These are phyloP conservation scores for Sialis lutaria DNA, from an alignment of 2,888 invertebrate genomes.

Conservation along the genomic window DNA sequence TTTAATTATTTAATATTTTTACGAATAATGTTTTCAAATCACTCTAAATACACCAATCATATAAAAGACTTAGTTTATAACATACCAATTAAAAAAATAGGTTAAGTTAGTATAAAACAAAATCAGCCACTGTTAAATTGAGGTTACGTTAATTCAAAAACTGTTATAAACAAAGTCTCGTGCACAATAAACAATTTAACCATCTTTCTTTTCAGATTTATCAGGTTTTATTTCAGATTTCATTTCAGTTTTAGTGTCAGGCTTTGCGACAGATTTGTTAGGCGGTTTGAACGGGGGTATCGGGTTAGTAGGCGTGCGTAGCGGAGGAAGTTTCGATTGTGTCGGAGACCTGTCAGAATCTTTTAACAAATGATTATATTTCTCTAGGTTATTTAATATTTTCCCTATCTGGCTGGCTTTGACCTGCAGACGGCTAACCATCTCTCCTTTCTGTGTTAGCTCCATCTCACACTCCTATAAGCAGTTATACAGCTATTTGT, in stretches of 20 bases:
- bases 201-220: no score
- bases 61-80: no score
- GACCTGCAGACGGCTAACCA: slow-evolving; percentile 85
- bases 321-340: neutral
- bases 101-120: no score
- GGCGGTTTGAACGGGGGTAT: slow-evolving; percentile 22
- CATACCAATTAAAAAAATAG: no score
- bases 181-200: no score
- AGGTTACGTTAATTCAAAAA: no score
- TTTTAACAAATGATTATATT: slow-evolving; percentile 59
- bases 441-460: slow-evolving; percentile 89
- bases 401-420: slow-evolving; percentile 92
- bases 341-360: slow-evolving; percentile 18
- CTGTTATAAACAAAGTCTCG: no score
- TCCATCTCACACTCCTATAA: slow-evolving; percentile 87
- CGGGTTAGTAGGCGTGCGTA: neutral
- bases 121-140: no score
- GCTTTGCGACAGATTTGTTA: slow-evolving; percentile 33
- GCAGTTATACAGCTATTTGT: slow-evolving; percentile 12
- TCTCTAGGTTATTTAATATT: slow-evolving; percentile 79
- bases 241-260: slow-evolving; percentile 35
- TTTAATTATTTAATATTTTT: no score
- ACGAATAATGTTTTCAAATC: no score
- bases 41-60: no score
- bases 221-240: slow-evolving; percentile 11